Conservation (phyloP, 2,797 vertebrate species). For the Brachyalestes nurse region DNA sequence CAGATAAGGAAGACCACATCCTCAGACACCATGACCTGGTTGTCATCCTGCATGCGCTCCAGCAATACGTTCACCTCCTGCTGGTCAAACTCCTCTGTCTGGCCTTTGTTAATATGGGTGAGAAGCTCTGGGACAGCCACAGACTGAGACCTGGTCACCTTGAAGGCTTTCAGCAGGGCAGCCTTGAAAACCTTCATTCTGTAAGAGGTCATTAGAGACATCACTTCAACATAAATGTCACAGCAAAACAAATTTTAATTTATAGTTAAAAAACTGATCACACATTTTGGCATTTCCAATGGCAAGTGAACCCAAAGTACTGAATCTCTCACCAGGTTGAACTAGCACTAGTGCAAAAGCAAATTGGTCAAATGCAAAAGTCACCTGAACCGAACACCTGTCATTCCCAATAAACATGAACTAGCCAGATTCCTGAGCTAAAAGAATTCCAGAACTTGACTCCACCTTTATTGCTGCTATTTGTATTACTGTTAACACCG, state of each 20-base stretch:
- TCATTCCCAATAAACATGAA: no score
- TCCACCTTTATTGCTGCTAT: no score
- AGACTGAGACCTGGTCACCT: constrained; percentile 68
- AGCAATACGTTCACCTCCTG: constrained; percentile 66
- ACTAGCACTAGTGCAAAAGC: no score
- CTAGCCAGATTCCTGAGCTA: no score
- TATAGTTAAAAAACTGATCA: no score
- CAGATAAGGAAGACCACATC: constrained; percentile 74
- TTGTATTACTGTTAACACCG: no score
- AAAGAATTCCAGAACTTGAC: no score
- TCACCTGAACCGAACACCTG: no score
- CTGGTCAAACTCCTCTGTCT: constrained; percentile 61
- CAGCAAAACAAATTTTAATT: background rate
- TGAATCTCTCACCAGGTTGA: no score
- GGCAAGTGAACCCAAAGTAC: no score
- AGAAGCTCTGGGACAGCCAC: constrained; percentile 64
- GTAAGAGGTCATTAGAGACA: background rate
- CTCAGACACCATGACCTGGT: constrained; percentile 75
- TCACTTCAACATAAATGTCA: background rate
- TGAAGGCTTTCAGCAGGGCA: constrained; percentile 68
- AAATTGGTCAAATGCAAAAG: no score
- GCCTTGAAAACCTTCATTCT: constrained; percentile 72
- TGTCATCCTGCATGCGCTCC: constrained; percentile 72
- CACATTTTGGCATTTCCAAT: no score
- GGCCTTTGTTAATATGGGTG: constrained; percentile 63